These are phyloP conservation scores for Sardina pilchardus DNA, from an alignment of 2,113 vertebrate species.

Conservation along the genomic window DNA sequence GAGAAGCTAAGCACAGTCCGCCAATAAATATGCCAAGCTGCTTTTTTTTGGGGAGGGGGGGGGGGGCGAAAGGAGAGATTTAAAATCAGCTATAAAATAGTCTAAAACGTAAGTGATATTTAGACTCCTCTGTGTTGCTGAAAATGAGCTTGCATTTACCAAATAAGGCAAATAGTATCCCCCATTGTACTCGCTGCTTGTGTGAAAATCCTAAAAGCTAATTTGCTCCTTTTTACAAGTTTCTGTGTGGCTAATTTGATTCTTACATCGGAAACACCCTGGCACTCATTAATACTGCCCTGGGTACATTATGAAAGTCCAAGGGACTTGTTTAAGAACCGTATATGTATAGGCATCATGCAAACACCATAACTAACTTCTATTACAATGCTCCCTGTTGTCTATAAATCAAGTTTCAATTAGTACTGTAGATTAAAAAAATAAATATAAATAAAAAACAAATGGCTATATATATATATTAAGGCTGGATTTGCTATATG, in stretches of 20 bases:
- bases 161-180: constrained; percentile 18
- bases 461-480: too few species aligned
- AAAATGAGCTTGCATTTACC: not conserved
- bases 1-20: constrained; percentile 71
- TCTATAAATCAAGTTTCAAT: not conserved
- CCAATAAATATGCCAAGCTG: constrained; percentile 77
- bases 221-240: constrained; percentile 15
- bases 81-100: constrained; percentile 62
- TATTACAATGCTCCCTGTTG: not conserved
- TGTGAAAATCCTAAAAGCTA: constrained; percentile 5
- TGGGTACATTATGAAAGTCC: not conserved
- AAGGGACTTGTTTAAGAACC: not conserved
- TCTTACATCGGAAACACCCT: constrained; percentile 10
- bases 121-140: constrained; percentile 32
- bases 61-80: constrained; percentile 61
- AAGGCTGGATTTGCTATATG: too few species aligned
- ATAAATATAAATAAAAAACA: too few species aligned
- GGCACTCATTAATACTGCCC: not conserved
- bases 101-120: constrained; percentile 59
- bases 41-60: constrained; percentile 63
- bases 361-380: not conserved
- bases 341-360: not conserved
- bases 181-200: not conserved
- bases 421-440: not conserved
- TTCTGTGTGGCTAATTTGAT: constrained; percentile 8